Base-by-base conservation (phyloP, 2,888 invertebrate genomes). In the Cosmorhoe ocellata region DNA sequence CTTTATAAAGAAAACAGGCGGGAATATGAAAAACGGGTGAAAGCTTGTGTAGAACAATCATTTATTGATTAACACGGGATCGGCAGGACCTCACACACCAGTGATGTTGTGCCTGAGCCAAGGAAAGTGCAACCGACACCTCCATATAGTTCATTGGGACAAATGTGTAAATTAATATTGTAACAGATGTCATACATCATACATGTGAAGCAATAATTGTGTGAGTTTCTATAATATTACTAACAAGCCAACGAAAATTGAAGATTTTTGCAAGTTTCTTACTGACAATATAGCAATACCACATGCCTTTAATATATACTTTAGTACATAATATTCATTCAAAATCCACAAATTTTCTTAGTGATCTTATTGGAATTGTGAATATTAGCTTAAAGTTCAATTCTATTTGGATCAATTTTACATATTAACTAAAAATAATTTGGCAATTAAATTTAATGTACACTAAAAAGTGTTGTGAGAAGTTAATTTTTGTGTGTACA, bases 1-100 rank as follows among this genome's bases (percentile, higher is more conserved):
- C 94, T 99, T 77, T 99, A 99, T 92, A 98, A 99, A 93, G 99
- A 99, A 91, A 99, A 99, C 89, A 94, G 98, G 76, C 94, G 99
- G 78, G 99, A 99, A 92, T 99, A 99, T 89, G 99, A 99, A 92
- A 99, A 99, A 92, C 94, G 98, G 92, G 99, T 99, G 80, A 98
- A 98, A 93, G 98, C 98, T 79, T 98, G 99, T 90, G 99, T 99
- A 82, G 99, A 99, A 93, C 98, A 99, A 91, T 98, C 98, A 91
- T 99, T 99, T 95, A 96, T 97, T 91, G 97, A 97, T 93, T 97
- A 96, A 93, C 85, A 79, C 74, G 74, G 73, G 60, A 65, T 57
- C 52, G 58, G 56, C 64, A 58, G 67, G 70, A 74, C 73, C 73
- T 74, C 72, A 73, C 67, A 67, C 71, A 69, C 72, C 74, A 74